A percentile compares a stretch with the other conserved stretches of the same genome.
Conservation (phyloP, 1,140 invertebrate genomes). For the Samia ricini region DNA sequence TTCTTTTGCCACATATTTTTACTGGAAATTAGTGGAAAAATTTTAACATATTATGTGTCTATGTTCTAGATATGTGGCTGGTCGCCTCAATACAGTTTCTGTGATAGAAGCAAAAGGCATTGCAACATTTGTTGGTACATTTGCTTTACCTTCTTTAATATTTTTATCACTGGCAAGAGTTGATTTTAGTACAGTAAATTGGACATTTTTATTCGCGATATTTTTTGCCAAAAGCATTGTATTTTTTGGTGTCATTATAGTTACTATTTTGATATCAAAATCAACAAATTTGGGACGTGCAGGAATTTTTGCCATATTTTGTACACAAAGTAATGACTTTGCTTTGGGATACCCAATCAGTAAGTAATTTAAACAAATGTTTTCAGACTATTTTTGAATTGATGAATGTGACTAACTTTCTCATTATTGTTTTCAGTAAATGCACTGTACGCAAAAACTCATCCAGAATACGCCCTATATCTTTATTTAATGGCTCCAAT, state of each 20-base stretch:
- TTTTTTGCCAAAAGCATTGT: slow-evolving; percentile 91
- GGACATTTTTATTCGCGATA: slow-evolving; percentile 92
- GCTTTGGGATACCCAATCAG: slow-evolving; percentile 97
- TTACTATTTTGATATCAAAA: slow-evolving; percentile 88
- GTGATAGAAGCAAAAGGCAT: slow-evolving; percentile 93
- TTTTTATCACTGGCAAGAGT: slow-evolving; percentile 93
- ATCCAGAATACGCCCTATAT: slow-evolving; percentile 94
- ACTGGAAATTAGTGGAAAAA: too few relatives aligned
- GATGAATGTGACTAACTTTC: slow-evolving; percentile 7
- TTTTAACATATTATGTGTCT: too few relatives aligned
- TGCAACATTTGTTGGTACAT: slow-evolving; percentile 95
- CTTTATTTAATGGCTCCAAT: slow-evolving; percentile 97
- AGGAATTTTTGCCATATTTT: slow-evolving; percentile 96
- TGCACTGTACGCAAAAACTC: slow-evolving; percentile 85
- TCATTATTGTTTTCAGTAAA: slow-evolving; percentile 79
- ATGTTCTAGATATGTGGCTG: slow-evolving; percentile 90
- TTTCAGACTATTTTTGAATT: background rate
- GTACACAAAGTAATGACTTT: slow-evolving; percentile 98
- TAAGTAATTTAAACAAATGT: slow-evolving; percentile 75
- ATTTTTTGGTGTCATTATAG: slow-evolving; percentile 88
- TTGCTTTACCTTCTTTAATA: slow-evolving; percentile 94
- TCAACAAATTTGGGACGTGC: slow-evolving; percentile 90
- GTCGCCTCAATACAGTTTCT: slow-evolving; percentile 90
- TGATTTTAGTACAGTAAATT: slow-evolving; percentile 91
- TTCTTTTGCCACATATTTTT: too few relatives aligned